Percentiles rank a stretch among this genome's conserved stretches.
Conservation (phyloP, 1,140 invertebrate genomes). For the Megathymus violae region DNA sequence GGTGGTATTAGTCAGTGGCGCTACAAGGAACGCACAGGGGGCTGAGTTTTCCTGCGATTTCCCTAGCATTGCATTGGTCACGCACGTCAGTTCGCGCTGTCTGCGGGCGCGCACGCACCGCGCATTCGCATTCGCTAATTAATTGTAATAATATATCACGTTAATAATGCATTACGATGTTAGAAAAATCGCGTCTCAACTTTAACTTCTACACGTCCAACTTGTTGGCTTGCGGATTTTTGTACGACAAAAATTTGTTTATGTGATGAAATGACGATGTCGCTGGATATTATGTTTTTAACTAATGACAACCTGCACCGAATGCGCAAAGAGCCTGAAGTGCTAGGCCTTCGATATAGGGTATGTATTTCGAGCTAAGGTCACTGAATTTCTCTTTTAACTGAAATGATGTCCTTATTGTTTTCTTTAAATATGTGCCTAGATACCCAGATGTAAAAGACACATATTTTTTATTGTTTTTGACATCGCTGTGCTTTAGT, state of each 20-base stretch:
- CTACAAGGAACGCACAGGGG: neutral
- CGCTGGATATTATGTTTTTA: conserved; percentile 82
- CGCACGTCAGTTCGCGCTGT: conserved; percentile 41
- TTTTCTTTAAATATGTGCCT: too few species aligned
- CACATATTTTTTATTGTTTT: too few species aligned
- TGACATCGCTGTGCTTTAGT: too few species aligned
- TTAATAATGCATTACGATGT: conserved; percentile 79
- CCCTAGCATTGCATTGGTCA: conserved; percentile 51
- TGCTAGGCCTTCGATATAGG: conserved; percentile 79
- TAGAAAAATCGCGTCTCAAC: conserved; percentile 42
- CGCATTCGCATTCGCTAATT: conserved; percentile 11
- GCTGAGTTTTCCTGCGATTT: conserved; percentile 72
- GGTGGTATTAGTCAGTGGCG: neutral
- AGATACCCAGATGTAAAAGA: too few species aligned
- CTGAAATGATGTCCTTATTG: too few species aligned
- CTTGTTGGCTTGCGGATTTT: conserved; percentile 22
- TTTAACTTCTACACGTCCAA: conserved; percentile 3
- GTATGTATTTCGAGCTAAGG: conserved; percentile 50
- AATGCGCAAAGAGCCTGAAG: conserved; percentile 75
- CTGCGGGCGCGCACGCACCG: conserved; percentile 41
- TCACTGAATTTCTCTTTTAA: conserved; percentile 9
- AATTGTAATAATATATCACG: conserved; percentile 31
- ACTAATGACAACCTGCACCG: conserved; percentile 81
- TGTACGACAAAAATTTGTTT: conserved; percentile 51
- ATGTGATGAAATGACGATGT: conserved; percentile 61